These are phyloP conservation scores for Osmoderma eremita DNA, from an alignment of 2,888 invertebrate species.

Conservation along the genomic window DNA sequence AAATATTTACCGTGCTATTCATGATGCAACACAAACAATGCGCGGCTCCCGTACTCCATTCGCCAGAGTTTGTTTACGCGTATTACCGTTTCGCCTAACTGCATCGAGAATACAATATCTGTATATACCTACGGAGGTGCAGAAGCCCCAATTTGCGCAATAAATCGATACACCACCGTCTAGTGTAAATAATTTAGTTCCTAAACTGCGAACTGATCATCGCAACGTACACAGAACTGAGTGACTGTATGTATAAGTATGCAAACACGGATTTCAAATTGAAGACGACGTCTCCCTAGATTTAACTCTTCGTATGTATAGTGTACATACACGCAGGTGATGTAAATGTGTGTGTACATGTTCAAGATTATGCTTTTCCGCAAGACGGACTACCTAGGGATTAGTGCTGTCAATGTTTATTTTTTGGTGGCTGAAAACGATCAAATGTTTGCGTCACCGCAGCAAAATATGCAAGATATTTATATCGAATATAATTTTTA, in stretches of 20 bases:
- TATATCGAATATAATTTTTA: constrained; percentile 4
- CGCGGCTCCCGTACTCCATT: constrained; percentile 2
- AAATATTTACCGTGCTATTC: constrained; percentile 17
- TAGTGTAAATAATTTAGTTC: constrained; percentile 38
- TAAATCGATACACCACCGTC: constrained; percentile 40
- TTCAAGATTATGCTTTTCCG: constrained; percentile 45
- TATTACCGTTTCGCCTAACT: constrained; percentile 10
- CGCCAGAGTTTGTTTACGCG: neutral
- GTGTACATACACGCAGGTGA: neutral
- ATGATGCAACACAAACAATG: constrained; percentile 19
- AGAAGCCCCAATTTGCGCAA: constrained; percentile 8
- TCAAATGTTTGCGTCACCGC: constrained; percentile 20
- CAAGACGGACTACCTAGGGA: constrained; percentile 44
- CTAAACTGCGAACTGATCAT: constrained; percentile 50
- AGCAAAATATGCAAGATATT: neutral
- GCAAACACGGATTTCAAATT: neutral
- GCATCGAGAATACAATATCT: neutral
- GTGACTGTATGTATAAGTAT: constrained; percentile 42
- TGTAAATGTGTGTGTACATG: constrained; percentile 41
- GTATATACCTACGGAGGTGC: constrained; percentile 15
- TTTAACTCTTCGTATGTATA: constrained; percentile 1
- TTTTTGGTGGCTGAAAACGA: constrained; percentile 30
- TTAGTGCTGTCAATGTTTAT: constrained; percentile 49
- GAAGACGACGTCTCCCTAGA: constrained; percentile 16
- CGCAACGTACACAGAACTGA: constrained; percentile 47